A percentile compares a stretch with the other conserved stretches of the same genome.
phyloP scores from a whole-genome alignment of 2,797 vertebrate species.

The Pseudopleuronectes americanus region DNA sequence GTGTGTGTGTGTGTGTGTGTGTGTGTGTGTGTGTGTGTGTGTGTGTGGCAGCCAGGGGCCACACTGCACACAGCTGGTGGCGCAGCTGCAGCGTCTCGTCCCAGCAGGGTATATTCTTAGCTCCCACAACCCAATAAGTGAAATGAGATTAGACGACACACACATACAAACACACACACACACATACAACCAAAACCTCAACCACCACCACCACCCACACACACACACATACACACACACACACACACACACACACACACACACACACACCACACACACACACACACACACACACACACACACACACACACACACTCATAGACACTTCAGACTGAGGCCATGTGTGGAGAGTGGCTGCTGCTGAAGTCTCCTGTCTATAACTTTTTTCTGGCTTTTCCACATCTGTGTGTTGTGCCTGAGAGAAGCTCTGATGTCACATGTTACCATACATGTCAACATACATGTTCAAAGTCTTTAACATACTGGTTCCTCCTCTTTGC shows the following conservation, averaged over 20 bases:
- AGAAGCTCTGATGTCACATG: constrained; percentile 17
- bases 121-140: constrained; percentile 68
- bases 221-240: constrained; percentile 1
- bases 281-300: constrained; percentile 29
- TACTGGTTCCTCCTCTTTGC: not conserved
- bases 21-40: constrained; percentile 24
- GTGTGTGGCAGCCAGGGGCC: constrained; percentile 47
- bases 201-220: constrained; percentile 19
- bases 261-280: constrained; percentile 31
- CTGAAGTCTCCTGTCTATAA: constrained; percentile 9
- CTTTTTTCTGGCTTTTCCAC: constrained; percentile 6
- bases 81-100: constrained; percentile 45
- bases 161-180: constrained; percentile 33
- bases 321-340: constrained; percentile 6
- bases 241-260: constrained; percentile 32
- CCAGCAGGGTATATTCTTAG: constrained; percentile 70
- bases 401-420: constrained; percentile 38
- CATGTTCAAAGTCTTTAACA: not conserved
- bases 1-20: constrained; percentile 30
- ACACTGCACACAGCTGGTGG: constrained; percentile 64
- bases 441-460: not conserved
- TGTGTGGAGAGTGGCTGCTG: constrained; percentile 14
- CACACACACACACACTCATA: not conserved
- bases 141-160: constrained; percentile 71
- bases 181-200: constrained; percentile 33